Base-by-base conservation (phyloP, 2,888 invertebrate genomes). In the Eupithecia dodoneata region DNA sequence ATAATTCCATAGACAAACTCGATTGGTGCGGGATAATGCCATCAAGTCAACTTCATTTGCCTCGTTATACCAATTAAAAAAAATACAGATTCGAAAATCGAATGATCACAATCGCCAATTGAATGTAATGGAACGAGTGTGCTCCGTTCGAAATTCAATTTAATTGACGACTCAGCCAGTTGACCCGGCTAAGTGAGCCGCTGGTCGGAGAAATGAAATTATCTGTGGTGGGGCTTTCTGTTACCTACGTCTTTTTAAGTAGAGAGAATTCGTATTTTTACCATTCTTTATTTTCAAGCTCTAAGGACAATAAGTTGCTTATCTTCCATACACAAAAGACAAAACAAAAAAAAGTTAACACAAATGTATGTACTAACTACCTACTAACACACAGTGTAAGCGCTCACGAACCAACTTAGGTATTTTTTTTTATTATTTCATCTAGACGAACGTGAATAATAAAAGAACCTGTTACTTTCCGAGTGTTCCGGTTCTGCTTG, bases 101-200 rank as follows among this genome's bases (percentile, higher is more conserved):
- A 83, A 83, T 81, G 79, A 84, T 82, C 80, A 83, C 79, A 84
- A 82, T 83, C 81, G 76, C 79, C 83, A 81, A 81, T 83, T 83
- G 84, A 83, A 83, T 83, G 83, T 82, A 82, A 85, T 81, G 81
- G 83, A 84, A 83, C 81, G 83, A 83, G 81, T 82, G 80, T 82
- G 81, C 81, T 81, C 80, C 77, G 79, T 82, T 83, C 83, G 79
- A 81, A 83, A 86, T 85, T 84, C 81, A 81, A 85, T 85, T 83
- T 79, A 82, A 82, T 78, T 81, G 82, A 77, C 73, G 82, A 77
- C 73, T 80, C 79, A 78, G 75, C 70, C 77, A 82, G 82, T 83
- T 82, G 81, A 80, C 74, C 76, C 79, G 74, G 80, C 81, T 76
- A 81, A 83, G 76, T 83, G 83, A 83, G 82, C 81, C 80, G 73